These are phyloP conservation scores for Linurgus olivaceus DNA, from an alignment of 2,797 vertebrate genomes.

Conservation along the genomic window DNA sequence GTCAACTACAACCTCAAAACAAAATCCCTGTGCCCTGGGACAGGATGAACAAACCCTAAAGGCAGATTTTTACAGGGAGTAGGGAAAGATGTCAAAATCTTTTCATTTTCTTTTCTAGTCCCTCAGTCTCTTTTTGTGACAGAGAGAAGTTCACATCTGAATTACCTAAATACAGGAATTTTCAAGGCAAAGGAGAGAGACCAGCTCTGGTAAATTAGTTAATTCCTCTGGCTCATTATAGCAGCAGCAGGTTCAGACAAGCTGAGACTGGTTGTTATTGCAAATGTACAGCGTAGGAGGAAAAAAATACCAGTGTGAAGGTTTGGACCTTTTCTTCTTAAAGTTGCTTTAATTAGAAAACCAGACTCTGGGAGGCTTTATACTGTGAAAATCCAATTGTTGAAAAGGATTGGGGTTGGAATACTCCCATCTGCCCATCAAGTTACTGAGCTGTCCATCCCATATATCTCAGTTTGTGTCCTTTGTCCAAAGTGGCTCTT, in stretches of 20 bases:
- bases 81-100: not conserved
- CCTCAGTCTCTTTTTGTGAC: not conserved
- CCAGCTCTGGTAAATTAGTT: conserved; percentile 31
- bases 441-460: not conserved
- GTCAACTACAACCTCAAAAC: not conserved
- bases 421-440: not conserved
- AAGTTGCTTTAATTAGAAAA: conserved; percentile 54
- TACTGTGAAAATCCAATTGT: not conserved
- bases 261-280: not conserved
- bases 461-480: not conserved
- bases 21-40: not conserved
- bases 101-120: not conserved
- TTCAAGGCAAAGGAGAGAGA: not conserved
- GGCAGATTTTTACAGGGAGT: not conserved
- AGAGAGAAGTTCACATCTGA: not conserved
- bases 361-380: not conserved
- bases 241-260: conserved; percentile 7
- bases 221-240: conserved; percentile 16
- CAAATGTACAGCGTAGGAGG: not conserved
- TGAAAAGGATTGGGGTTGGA: not conserved
- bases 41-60: not conserved
- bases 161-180: not conserved
- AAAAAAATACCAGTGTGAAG: not conserved
- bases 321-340: not conserved
- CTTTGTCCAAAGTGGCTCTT: conserved; percentile 39